phyloP scores from a whole-genome alignment of 2,888 invertebrate genomes.

The Athalia rosae region DNA sequence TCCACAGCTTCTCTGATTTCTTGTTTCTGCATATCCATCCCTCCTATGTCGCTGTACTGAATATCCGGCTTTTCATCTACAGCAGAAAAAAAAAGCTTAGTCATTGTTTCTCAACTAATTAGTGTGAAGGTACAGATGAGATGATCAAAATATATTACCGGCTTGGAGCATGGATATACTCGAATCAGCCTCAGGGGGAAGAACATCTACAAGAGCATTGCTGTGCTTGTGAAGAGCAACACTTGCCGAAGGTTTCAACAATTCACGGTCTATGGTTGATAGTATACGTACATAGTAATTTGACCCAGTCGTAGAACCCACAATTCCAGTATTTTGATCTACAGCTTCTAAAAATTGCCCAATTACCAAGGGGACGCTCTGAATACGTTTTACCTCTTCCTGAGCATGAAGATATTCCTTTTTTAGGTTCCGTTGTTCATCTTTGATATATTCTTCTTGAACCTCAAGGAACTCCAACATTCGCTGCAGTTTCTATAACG shows the following conservation, averaged over 20 bases:
- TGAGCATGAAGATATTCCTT: constrained; percentile 99
- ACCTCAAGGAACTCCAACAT: constrained; percentile 98
- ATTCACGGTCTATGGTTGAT: constrained; percentile 97
- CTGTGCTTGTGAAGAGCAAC: constrained; percentile 99
- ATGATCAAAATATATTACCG: constrained; percentile 74
- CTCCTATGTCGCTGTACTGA: constrained; percentile 97
- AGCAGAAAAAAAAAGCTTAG: constrained; percentile 13
- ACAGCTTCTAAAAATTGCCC: constrained; percentile 99
- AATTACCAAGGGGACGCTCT: constrained; percentile 98
- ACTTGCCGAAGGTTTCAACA: constrained; percentile 97
- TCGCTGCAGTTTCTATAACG: constrained; percentile 90
- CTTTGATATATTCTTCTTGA: constrained; percentile 99
- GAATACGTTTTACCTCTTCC: constrained; percentile 98
- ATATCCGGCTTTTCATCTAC: constrained; percentile 98
- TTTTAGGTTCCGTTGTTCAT: constrained; percentile 98
- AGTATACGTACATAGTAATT: constrained; percentile 99
- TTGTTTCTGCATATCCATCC: constrained; percentile 99
- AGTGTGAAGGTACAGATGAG: constrained; percentile 3
- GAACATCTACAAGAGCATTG: constrained; percentile 99
- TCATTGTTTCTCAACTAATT: constrained; percentile 11
- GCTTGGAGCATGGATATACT: constrained; percentile 99
- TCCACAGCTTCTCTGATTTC: constrained; percentile 99
- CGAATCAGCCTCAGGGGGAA: constrained; percentile 99
- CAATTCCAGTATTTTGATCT: constrained; percentile 99
- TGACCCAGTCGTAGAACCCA: constrained; percentile 98